Evolutionary conservation across 2,888 invertebrate genomes (phyloP).

Genomic region (Brachylomia viminalis): DNA sequence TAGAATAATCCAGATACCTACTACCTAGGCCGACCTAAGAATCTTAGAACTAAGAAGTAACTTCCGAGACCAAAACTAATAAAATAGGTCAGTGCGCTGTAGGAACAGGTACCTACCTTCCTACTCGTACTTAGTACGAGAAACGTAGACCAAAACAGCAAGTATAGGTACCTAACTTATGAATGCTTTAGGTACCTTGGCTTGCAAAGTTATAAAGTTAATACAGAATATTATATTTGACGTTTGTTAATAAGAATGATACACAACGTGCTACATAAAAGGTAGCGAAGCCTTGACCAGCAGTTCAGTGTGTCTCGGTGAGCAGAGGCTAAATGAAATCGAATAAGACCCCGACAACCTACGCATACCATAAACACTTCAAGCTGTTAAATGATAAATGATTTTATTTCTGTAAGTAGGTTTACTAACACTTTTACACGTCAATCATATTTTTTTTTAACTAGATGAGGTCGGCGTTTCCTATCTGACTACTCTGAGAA

Average conservation of each 20-base stretch:
- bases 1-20: not conserved
- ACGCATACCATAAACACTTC: not conserved
- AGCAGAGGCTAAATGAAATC: slow-evolving; percentile 13
- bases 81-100: not conserved
- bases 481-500: too few relatives aligned
- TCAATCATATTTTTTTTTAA: too few relatives aligned
- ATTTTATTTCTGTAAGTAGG: too few relatives aligned
- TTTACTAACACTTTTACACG: too few relatives aligned
- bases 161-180: not conserved
- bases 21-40: not conserved
- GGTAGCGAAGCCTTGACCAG: slow-evolving; percentile 35
- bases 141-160: not conserved
- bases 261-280: slow-evolving; percentile 29
- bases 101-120: not conserved
- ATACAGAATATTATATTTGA: not conserved
- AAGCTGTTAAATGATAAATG: too few relatives aligned
- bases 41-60: not conserved
- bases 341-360: slow-evolving; percentile 19
- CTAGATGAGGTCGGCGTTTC: too few relatives aligned
- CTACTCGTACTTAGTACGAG: too few relatives aligned
- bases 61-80: not conserved
- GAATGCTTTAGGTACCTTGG: slow-evolving; percentile 1
- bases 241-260: slow-evolving; percentile 18
- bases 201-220: not conserved
- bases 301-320: slow-evolving; percentile 31